Conservation (phyloP, 2,888 invertebrate species). For the Andrena trimmerana region DNA sequence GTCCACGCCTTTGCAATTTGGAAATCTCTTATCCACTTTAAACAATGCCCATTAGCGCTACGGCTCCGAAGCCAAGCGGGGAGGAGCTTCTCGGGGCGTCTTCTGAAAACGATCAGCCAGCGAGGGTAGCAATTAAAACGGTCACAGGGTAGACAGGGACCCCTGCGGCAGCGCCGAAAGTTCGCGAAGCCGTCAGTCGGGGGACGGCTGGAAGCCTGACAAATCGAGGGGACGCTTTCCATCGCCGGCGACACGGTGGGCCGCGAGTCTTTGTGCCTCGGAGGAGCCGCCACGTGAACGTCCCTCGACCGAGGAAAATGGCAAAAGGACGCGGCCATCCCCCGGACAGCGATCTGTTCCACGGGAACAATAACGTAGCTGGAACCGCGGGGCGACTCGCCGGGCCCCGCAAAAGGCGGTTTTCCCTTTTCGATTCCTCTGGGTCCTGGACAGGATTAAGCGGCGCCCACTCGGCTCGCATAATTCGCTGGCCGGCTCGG, state of each 20-base stretch:
- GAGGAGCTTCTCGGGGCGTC: no score
- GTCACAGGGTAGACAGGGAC: slow-evolving; percentile 18
- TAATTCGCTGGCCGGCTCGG: not conserved
- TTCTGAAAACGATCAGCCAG: not conserved
- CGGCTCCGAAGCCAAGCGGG: no score
- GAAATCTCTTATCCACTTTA: no score
- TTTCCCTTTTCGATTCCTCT: slow-evolving; percentile 9
- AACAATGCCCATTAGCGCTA: no score
- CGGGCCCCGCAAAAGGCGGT: slow-evolving; percentile 1
- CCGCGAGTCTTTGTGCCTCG: slow-evolving; percentile 21
- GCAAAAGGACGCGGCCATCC: slow-evolving; percentile 24
- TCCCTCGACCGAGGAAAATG: slow-evolving; percentile 10
- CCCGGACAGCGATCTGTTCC: not conserved
- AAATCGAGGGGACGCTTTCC: slow-evolving; percentile 36
- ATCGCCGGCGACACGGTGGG: not conserved
- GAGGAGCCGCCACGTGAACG: slow-evolving; percentile 7
- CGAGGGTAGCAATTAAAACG: slow-evolving; percentile 42
- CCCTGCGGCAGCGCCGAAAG: not conserved
- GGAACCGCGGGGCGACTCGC: not conserved
- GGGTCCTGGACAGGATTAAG: slow-evolving; percentile 30
- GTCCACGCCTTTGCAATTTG: no score
- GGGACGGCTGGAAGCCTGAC: slow-evolving; percentile 40
- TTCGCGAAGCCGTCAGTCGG: slow-evolving; percentile 12
- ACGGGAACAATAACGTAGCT: slow-evolving; percentile 22
- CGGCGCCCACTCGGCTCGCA: slow-evolving; percentile 6